phyloP scores from a whole-genome alignment of 2,888 invertebrate species.

The Eurytoma californica region DNA sequence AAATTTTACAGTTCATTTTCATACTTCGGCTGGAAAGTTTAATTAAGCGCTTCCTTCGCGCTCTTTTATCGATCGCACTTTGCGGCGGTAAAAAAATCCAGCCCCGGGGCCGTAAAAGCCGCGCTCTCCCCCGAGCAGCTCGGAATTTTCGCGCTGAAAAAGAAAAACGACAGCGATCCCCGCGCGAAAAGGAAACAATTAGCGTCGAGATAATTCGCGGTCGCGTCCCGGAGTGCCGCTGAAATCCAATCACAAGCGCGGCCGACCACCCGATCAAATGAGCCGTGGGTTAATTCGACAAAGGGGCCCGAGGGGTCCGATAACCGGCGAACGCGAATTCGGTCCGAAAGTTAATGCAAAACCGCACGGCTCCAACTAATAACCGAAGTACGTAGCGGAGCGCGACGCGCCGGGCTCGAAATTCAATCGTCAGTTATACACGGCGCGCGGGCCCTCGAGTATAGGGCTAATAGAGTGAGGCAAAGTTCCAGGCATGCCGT shows the following conservation, averaged over 20 bases:
- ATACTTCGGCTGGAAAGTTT: slow-evolving; percentile 5
- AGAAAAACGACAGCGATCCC: neutral
- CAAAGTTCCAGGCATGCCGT: slow-evolving; percentile 2
- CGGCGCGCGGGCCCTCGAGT: neutral
- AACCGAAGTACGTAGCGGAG: slow-evolving; percentile 20
- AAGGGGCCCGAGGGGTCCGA: neutral
- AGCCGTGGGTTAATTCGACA: neutral
- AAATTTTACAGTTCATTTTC: slow-evolving; percentile 9
- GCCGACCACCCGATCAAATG: neutral
- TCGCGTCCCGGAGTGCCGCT: too few relatives aligned
- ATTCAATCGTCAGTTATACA: slow-evolving; percentile 42
- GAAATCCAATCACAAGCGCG: neutral
- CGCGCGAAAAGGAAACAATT: neutral
- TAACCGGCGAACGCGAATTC: too few relatives aligned
- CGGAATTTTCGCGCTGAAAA: too few relatives aligned
- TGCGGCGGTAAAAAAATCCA: neutral
- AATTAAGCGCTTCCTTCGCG: slow-evolving; percentile 2
- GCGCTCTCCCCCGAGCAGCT: too few relatives aligned
- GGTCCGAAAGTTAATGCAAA: slow-evolving; percentile 39
- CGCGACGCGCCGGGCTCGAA: slow-evolving; percentile 9
- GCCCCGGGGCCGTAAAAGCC: neutral
- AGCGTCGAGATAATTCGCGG: neutral
- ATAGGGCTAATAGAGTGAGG: slow-evolving; percentile 31
- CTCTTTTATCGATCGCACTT: neutral
- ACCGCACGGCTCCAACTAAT: slow-evolving; percentile 40